Evolutionary conservation across 37 sponge, comb jelly and placozoan species (phyloP), one percentile per base, ranked within the genome.

Genomic region (Hexactinellida sp.): DNA sequence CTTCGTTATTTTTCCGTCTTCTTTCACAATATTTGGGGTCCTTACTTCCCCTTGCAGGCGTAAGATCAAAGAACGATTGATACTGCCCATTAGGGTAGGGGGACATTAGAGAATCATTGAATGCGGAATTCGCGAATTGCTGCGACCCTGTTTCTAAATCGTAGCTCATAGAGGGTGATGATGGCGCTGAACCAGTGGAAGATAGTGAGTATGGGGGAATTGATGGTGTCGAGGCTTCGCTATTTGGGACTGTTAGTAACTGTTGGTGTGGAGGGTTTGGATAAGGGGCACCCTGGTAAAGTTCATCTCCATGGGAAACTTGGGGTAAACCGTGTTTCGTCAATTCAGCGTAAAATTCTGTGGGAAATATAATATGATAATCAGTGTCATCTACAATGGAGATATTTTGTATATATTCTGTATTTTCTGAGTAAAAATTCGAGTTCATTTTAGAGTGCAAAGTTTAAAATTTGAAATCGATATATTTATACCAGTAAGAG

Each of bases 1-100:
- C 76, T 63, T 63, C 76, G 34, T 63, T 63, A 63, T 63, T 63
- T 63, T 63, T 63, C 19, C 76, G 76, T 25, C 76, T 10, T n/a
- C 76, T 63, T 28, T 63, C 76, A 23, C 76, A 63, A 63, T 63
- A 63, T 28, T 63, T 63, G 25, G 34, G 76, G 34, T 63, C 76
- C 30, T 63, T 63, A 3, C 21, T 28, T n/a, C 3, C 30, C 13
- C 76, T 10, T 32, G 25, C 13, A 10, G 25, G 25, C 34, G 76
- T 28, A 7, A 23, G 5, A 21, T 63, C 19, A 7, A 63, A 21
- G 13, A 63, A 63, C 76, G 25, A 28, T 23, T 10, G 30, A 28
- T 63, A 25, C 25, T 7, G 32, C 3, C 13, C 21, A 10, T 23
- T 1, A 32, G 76, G 30, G 34, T 63, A 63, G 5, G 76, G 76